Percentiles rank a stretch among this genome's conserved stretches.
Evolutionary conservation across 2,797 vertebrate genomes (phyloP).

Genomic region (Sparidentex hasta): DNA sequence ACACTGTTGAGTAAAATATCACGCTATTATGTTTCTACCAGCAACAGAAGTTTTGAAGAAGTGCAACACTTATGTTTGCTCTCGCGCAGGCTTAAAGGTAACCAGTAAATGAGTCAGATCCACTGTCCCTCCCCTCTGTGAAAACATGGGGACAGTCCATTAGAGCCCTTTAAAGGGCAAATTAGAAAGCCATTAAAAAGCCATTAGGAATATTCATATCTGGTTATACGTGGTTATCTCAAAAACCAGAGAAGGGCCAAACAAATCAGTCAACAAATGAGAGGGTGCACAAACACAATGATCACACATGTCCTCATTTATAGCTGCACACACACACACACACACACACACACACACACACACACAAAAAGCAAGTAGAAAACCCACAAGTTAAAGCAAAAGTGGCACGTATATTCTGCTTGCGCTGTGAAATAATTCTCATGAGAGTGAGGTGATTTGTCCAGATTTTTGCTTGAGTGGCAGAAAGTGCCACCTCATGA

Average conservation of each 20-base stretch:
- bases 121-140: constrained; percentile 64
- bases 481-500: constrained; percentile 50
- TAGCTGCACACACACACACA: constrained; percentile 21
- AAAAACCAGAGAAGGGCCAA: constrained; percentile 66
- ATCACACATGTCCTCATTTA: constrained; percentile 28
- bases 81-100: constrained; percentile 52
- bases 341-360: constrained; percentile 15
- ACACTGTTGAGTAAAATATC: background rate
- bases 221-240: constrained; percentile 79
- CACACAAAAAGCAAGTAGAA: constrained; percentile 10
- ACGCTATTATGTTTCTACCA: background rate
- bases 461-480: constrained; percentile 58
- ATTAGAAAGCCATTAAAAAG: constrained; percentile 87
- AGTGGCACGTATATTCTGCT: constrained; percentile 20
- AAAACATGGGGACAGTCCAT: constrained; percentile 82
- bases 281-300: constrained; percentile 48
- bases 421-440: constrained; percentile 43
- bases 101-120: constrained; percentile 56
- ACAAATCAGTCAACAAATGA: constrained; percentile 74
- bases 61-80: constrained; percentile 16
- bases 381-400: constrained; percentile 33
- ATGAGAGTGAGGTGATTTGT: constrained; percentile 36
- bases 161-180: constrained; percentile 83
- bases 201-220: constrained; percentile 86
- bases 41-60: constrained; percentile 7